Base-by-base conservation (phyloP, 2,113 vertebrate genomes). In the Ctenodactylus gundi region DNA sequence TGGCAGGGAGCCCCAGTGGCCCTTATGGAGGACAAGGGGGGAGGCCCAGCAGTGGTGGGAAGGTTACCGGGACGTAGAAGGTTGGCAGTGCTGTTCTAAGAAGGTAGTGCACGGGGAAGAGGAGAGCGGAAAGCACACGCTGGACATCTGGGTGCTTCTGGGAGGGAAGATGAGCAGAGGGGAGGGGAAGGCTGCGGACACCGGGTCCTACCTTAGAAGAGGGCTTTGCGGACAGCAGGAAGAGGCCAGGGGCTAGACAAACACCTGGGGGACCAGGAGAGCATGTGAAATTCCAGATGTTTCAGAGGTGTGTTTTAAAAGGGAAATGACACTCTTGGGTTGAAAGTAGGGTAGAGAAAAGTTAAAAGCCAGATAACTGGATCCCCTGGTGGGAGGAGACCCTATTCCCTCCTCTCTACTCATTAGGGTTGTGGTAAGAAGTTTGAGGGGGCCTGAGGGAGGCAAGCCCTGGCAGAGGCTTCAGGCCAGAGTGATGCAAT, bases 401-500 rank as follows among this genome's bases (percentile, higher is more conserved):
- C 49, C 72, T 4, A 23, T 36, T 62, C 31, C 75, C 68, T 60
- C 31, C 51, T 51, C 41, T 83, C 70, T 62, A 25, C 34, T 67
- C 34, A 67, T 64, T 53, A 91, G 86, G 70, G 89, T 60, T 92
- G 73, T 85, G 80, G 78, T 94, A 85, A 96, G 78, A 89, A 89
- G 86, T 95, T 53, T 90, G 80, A 83, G 91, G 90, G 94, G 91
- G 13, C 17, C 83, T 92, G 60, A 90, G 85, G 94, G 60, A 95
- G 82, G 73, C 67, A 75, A 82, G 92, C 88, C 92, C 94, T 92
- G 91, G 93, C 92, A 95, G 85, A 87, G 65, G 67, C 76, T 93
- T 76, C 53, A 90, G 95, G 76, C 94, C 70, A 93, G 91, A 76
- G 95, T 97, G 97, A 97, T 97, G 95, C 96, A 97, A 97, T 95